phyloP scores from a whole-genome alignment of 2,888 invertebrate genomes.

The Pollenia labialis region DNA sequence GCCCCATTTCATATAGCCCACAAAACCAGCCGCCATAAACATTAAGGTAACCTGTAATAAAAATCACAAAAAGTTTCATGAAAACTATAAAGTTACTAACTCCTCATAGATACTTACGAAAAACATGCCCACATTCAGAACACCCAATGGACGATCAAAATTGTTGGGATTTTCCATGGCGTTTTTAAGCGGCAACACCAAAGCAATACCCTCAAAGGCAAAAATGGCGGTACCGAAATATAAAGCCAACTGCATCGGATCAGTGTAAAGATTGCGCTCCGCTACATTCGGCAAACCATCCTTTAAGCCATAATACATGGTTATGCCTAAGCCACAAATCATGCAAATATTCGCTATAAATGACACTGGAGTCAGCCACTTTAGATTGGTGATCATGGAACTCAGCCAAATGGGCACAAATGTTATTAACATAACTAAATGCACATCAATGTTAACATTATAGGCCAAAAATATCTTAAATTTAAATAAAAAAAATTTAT shows the following conservation, averaged over 20 bases:
- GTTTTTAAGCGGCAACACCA: conserved; percentile 96
- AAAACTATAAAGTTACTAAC: not conserved
- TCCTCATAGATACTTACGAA: conserved; percentile 67
- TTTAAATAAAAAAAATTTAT: not conserved
- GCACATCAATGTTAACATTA: conserved; percentile 87
- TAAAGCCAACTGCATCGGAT: conserved; percentile 89
- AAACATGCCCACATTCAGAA: conserved; percentile 94
- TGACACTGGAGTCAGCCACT: conserved; percentile 91
- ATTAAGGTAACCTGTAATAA: conserved; percentile 87
- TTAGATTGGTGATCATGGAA: conserved; percentile 91
- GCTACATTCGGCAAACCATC: conserved; percentile 88
- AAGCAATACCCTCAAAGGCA: conserved; percentile 97
- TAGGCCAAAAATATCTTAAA: conserved; percentile 88
- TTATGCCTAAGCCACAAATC: conserved; percentile 89
- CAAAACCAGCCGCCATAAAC: conserved; percentile 92
- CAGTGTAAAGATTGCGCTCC: conserved; percentile 87
- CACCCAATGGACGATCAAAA: conserved; percentile 92
- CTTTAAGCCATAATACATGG: conserved; percentile 90
- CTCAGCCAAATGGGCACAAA: conserved; percentile 89
- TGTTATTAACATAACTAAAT: conserved; percentile 90
- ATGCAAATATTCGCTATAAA: conserved; percentile 90
- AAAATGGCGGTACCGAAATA: conserved; percentile 98
- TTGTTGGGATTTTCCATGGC: conserved; percentile 92
- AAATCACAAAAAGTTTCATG: not conserved
- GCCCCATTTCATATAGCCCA: conserved; percentile 95